Percentiles rank a stretch among this genome's conserved stretches.
These are phyloP conservation scores for Hypothenemus hampei DNA, from an alignment of 1,140 invertebrate species.

Conservation along the genomic window DNA sequence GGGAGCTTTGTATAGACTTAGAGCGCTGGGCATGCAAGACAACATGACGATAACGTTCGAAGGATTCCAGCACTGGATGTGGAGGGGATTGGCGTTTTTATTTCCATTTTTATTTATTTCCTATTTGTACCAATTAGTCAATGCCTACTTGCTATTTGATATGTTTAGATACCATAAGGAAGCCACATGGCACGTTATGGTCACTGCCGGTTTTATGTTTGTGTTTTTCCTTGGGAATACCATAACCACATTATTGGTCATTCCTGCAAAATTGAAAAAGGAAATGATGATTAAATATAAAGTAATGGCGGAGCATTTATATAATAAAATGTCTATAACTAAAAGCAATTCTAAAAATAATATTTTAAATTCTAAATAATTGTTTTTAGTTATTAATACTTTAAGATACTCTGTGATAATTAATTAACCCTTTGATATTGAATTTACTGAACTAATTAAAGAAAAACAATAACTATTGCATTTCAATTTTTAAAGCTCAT, in stretches of 20 bases:
- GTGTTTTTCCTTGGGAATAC: slow-evolving; percentile 85
- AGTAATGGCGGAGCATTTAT: slow-evolving; percentile 14
- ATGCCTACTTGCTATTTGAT: slow-evolving; percentile 79
- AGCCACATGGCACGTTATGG: slow-evolving; percentile 86
- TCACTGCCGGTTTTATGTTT: slow-evolving; percentile 75
- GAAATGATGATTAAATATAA: slow-evolving; percentile 51
- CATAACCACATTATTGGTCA: slow-evolving; percentile 77
- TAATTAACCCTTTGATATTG: too few relatives aligned
- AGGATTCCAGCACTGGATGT: slow-evolving; percentile 99
- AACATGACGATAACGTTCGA: slow-evolving; percentile 99
- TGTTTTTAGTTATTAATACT: too few relatives aligned
- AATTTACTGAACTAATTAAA: too few relatives aligned
- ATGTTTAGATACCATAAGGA: slow-evolving; percentile 63
- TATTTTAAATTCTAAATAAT: too few relatives aligned
- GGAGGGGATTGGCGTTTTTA: slow-evolving; percentile 91
- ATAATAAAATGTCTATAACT: too few relatives aligned
- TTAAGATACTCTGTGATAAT: too few relatives aligned
- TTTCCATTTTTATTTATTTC: slow-evolving; percentile 93
- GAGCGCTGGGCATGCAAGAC: slow-evolving; percentile 88
- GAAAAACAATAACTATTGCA: too few relatives aligned
- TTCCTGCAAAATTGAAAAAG: slow-evolving; percentile 82
- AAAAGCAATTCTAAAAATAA: too few relatives aligned
- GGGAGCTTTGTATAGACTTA: slow-evolving; percentile 88
- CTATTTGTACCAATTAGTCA: slow-evolving; percentile 92
- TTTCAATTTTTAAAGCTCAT: too few relatives aligned